Evolutionary conservation across 2,113 vertebrate species (phyloP), one percentile per base, ranked within the genome.

Genomic region (Emydura subglobosa): DNA sequence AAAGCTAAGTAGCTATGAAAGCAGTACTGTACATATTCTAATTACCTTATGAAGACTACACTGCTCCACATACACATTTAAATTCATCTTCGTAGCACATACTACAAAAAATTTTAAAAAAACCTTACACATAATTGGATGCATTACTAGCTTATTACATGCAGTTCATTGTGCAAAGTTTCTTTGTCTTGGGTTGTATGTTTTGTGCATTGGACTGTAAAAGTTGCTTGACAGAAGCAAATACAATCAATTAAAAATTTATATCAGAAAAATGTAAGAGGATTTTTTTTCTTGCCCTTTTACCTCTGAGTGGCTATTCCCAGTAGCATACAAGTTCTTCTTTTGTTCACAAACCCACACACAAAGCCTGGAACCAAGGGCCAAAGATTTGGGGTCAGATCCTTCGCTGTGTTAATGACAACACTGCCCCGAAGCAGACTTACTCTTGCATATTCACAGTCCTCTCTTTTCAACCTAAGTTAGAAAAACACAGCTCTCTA

Each of bases 181-280:
- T 95, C 92, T 81, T 76, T 61, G 51, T 68, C 55, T 90, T 51
- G 76, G 49, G 76, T 42, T 88, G 80, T 39, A 87, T 93, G 87
- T 94, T 94, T 91, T 89, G 88, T 87, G 95, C 95, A 83, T 44
- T 22, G 84, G n/a, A 19, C 88, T 88, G 94, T 84, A 91, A 95
- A 97, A 96, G 89, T 86, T 95, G 88, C 94, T 92, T 89, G 89
- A 97, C 51, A 90, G 93, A 82, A 97, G 89, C 91, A 97, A 98
- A 97, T 47, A 82, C 54, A 92, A 81, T 93, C 80, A 29, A 97
- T 97, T 97, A 97, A 97, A 97, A 97, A 97, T 97, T 97, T 96
- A 97, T 86, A 94, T 87, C 53, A 80, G 80, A 95, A 91, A n/a
- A 92, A 82, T 22, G 61, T 53, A 92, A 83, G 13, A 54, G 42